Conservation (phyloP, 2,888 invertebrate genomes). For the Drosophila robusta region DNA sequence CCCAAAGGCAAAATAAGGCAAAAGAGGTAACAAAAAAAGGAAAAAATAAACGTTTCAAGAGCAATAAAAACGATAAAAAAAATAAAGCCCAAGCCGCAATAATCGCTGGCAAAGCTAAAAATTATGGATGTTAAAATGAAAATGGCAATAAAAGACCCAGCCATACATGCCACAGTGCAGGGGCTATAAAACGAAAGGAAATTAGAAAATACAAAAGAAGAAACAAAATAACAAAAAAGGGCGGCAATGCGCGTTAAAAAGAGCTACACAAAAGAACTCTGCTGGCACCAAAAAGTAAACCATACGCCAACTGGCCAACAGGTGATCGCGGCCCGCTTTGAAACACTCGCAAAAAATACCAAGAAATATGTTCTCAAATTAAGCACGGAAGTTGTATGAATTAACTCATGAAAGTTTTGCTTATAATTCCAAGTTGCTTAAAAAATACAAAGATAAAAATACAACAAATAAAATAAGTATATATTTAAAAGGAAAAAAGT, state of each 20-base stretch:
- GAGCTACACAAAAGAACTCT: constrained; percentile 32
- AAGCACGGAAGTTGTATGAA: not conserved
- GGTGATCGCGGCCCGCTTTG: not conserved
- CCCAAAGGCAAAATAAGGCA: constrained; percentile 29
- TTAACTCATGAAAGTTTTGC: not conserved
- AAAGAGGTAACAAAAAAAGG: constrained; percentile 26
- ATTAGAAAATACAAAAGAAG: constrained; percentile 66
- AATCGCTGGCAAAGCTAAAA: constrained; percentile 50
- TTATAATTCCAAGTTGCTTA: too few relatives aligned
- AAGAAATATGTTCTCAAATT: not conserved
- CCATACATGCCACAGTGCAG: constrained; percentile 1
- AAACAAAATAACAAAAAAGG: constrained; percentile 56
- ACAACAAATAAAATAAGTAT: too few relatives aligned
- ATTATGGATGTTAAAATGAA: constrained; percentile 68
- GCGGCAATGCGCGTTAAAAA: constrained; percentile 28
- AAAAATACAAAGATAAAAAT: too few relatives aligned
- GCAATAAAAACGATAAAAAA: constrained; percentile 51
- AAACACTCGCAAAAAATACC: not conserved
- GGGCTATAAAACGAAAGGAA: constrained; percentile 40
- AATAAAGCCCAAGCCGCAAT: constrained; percentile 43
- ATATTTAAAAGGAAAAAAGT: too few relatives aligned
- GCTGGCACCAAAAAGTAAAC: constrained; percentile 5
- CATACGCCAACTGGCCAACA: constrained; percentile 44
- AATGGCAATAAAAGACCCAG: constrained; percentile 63
- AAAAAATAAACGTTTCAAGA: constrained; percentile 17